Percentiles rank a stretch among this genome's conserved stretches.
phyloP scores from a whole-genome alignment of 2,797 vertebrate genomes.

The Erethizon dorsatum region DNA sequence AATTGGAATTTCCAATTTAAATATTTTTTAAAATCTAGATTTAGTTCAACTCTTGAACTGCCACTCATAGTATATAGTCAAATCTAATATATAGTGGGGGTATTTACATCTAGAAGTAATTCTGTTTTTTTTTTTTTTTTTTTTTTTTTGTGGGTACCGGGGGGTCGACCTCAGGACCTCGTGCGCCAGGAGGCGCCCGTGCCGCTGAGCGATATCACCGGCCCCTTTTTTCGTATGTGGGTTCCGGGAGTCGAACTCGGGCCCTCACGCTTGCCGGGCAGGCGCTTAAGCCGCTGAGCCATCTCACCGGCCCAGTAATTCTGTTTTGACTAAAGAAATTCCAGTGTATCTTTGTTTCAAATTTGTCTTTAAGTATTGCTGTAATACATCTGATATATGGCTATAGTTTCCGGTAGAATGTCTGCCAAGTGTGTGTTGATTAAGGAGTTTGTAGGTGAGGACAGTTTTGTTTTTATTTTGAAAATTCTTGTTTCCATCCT shows the following conservation, averaged over 20 bases:
- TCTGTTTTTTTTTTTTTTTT: no score
- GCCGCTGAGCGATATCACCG: no score
- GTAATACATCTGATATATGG: neutral
- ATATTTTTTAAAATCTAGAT: conserved; percentile 48
- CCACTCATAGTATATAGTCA: neutral
- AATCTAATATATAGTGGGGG: neutral
- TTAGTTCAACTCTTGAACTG: conserved; percentile 17
- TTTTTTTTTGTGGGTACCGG: no score
- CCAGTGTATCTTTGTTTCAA: conserved; percentile 39
- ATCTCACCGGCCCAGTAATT: no score
- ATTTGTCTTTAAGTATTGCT: neutral
- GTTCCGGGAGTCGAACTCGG: no score
- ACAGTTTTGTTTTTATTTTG: conserved; percentile 30
- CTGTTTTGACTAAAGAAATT: conserved; percentile 34
- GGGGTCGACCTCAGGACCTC: no score
- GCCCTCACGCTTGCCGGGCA: no score
- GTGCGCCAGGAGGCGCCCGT: no score
- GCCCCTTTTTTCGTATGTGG: no score
- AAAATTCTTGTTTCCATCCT: neutral
- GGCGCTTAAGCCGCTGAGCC: no score
- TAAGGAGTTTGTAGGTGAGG: neutral
- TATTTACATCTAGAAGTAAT: neutral
- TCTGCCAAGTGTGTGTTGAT: neutral
- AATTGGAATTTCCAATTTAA: conserved; percentile 53
- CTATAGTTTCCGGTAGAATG: neutral